Base-by-base conservation (phyloP, 2,113 vertebrate genomes). In the Xenotilapia leptura region DNA sequence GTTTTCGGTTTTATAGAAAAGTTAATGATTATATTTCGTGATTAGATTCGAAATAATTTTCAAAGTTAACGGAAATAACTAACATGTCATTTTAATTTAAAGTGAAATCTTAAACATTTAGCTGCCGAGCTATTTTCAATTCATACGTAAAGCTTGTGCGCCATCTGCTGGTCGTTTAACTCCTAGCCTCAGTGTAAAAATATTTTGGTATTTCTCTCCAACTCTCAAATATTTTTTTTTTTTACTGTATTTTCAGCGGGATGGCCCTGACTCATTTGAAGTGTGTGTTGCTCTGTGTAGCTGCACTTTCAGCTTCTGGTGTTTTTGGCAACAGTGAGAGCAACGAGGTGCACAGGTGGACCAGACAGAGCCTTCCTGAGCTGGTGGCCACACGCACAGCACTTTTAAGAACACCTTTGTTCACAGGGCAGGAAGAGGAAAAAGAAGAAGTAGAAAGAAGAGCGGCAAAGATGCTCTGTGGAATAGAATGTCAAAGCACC, bases 401-500 rank as follows among this genome's bases (percentile, higher is more conserved):
- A 79, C 92, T 84, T 62, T 96, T 98, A 26, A 88, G 85, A 13
- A 93, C 90, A 55, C 94, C 97, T 47, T 87, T 82, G 6, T 98
- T 98, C 88, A 85, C 13, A 13, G 85, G 84, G 9, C 68, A 73
- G 51, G 40, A 51, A 21, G 86, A 85, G 13, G 91, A 95, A 53
- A 96, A 95, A 11, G 85, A 85, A 23, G 90, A 95, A 75, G 96
- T 95, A 31, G 94, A 95, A 2, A 7, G 87, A 28, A 86, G 77
- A 42, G 51, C 90, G 4, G 75, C 91, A 51, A 79, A 94, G 92
- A 81, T 9, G 38, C 93, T 94, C 8, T 99, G 98, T 88, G 98
- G 98, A 70, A 98, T 98, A 3, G 97, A 98, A 90, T 98, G 97
- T 89, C 98, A 98, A 89, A 95, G 94, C 28, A 91, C 88, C 12